Percentiles rank a stretch among this genome's conserved stretches.
Conservation (phyloP, 2,888 invertebrate species). For the Agrochola litura region DNA sequence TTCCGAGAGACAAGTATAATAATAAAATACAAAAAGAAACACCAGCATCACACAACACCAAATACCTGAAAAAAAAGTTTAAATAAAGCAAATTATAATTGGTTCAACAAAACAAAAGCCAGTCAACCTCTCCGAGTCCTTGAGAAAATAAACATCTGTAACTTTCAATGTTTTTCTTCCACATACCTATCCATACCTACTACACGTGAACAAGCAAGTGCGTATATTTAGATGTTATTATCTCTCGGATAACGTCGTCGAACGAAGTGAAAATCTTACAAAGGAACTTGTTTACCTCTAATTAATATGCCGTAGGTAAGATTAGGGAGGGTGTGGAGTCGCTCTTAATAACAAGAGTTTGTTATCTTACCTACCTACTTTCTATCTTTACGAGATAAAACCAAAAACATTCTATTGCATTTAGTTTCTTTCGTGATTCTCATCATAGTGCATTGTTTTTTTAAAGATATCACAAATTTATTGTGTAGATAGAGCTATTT, state of each 20-base stretch:
- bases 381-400: not conserved
- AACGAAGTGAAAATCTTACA: constrained; percentile 83
- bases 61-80: not conserved
- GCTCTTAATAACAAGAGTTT: constrained; percentile 13
- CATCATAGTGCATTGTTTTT: not conserved
- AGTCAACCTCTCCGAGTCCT: constrained; percentile 1
- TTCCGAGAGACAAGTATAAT: too few species aligned
- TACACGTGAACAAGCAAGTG: constrained; percentile 23
- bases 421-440: not conserved
- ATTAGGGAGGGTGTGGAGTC: constrained; percentile 67
- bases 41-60: too few species aligned
- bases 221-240: constrained; percentile 68
- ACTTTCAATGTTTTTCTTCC: constrained; percentile 47
- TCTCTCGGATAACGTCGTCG: constrained; percentile 73
- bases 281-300: constrained; percentile 89
- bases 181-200: constrained; percentile 20
- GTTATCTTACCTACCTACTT: not conserved
- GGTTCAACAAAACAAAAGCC: constrained; percentile 29
- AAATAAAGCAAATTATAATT: not conserved
- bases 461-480: too few species aligned
- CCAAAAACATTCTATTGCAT: not conserved
- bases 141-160: constrained; percentile 35
- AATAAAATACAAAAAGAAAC: too few species aligned
- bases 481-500: not conserved
- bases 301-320: constrained; percentile 85